Base-by-base conservation (phyloP, 1,140 invertebrate species). In the Gryon sp. region DNA sequence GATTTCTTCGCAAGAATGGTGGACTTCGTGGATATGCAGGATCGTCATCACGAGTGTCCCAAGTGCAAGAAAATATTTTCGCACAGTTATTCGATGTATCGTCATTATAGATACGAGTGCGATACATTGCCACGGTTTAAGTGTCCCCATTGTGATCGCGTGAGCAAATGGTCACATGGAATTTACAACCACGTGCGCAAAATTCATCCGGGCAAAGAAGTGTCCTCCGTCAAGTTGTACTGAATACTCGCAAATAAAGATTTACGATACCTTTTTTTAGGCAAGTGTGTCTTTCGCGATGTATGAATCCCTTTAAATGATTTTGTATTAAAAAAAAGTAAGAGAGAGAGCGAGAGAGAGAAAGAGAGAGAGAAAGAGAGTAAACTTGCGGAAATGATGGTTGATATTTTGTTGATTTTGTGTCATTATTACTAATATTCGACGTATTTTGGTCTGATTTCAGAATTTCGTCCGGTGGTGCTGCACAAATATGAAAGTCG, bases 21-120 rank as follows among this genome's bases (percentile, higher is more conserved):
- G 22, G 69, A 53, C 9, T 8, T 40, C 24, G n/a, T 30, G 50
- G 41, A 55, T 46, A 1, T 16, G 16, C 7, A 78, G 4, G 24
- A 52, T 38, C 48, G 72, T 15, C 82, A 83, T 20, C 74, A 75
- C 53, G 66, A 79, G 15, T 88, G 86, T 30, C 81, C 84, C 11
- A 87, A 86, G 22, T 88, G 86, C 77, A 70, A 72, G 38, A 85
- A 82, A 72, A 70, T 65, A 75, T 87, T 86, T 60, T 85, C 85
- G 4, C 84, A 87, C 48, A 91, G 90, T 80, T 88, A 90, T 78
- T 90, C 91, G 55, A 89, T 92, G 79, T 90, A 90, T 68, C 87
- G 91, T 55, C 92, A 94, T 84, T 91, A 90, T 76, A 92, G 90
- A 83, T 93, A 92, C 84, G 92, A 93, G 82, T 94, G 93, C 83